Evolutionary conservation across 1,140 invertebrate genomes (phyloP), one percentile per base, ranked within the genome.

Genomic region (Drosophila seguyi): DNA sequence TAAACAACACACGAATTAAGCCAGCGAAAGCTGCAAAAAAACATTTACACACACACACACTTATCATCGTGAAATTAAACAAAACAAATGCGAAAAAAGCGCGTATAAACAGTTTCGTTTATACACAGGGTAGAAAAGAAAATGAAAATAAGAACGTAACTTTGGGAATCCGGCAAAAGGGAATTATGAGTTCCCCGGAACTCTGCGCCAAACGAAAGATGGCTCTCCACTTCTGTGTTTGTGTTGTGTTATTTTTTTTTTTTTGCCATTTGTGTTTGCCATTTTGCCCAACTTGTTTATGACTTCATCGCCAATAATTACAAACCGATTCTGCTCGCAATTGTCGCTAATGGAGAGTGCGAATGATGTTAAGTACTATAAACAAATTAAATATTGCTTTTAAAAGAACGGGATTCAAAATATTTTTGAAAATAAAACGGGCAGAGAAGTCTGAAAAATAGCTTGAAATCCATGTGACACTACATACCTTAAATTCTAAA

Each of bases 1-100:
- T 84, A 84, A 87, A 88, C 84, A 83, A 83, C 73, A 79, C 69
- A 75, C 69, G 47, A 84, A 84, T 75, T 50, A 87, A 87, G 65
- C 56, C 58, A 75, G 55, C 53, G 60, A 41, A 72, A 63, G 47
- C 52, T 36, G 31, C 31, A 53, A 36, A 60, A 67, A 62, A 34
- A 52, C 41, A 62, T 22, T 59, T 34, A 45, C 66, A 75, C 61
- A 68, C 42, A 67, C 56, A 38, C 48, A 63, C 1, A 10, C 11
- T 61, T 14, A 62, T 25, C 20, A 18, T 39, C 20, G 47, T 22
- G 27, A 48, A 75, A 83, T 69, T 66, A 78, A 63, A 71, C 63
- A 84, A 66, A 74, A 67, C 34, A 78, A 78, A 65, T 48, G 57
- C 69, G 22, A 66, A 81, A 56, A 53, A 50, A 77, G 29, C 38